Base-by-base conservation (phyloP, 2,113 vertebrate species). In the Spheniscus mendiculus region DNA sequence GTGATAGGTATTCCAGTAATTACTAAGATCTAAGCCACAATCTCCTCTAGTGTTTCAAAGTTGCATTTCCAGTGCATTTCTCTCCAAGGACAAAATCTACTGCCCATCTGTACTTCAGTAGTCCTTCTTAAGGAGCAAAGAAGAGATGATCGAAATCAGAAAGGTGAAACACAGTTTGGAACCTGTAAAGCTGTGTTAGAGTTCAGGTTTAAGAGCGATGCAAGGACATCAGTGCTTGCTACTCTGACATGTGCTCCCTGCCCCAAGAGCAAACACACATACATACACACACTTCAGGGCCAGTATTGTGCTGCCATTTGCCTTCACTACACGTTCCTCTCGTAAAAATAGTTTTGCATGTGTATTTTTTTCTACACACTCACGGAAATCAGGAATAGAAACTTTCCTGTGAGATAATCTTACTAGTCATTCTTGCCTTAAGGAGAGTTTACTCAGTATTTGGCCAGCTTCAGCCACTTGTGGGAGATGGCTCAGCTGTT, bases 201-300 rank as follows among this genome's bases (percentile, higher is more conserved):
- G n/a, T 12, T 74, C 21, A 32, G 36, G 30, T 63, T 30, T 21
- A 30, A 49, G 20, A 67, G 61, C 3, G 0, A 19, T 4, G 2
- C 34, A 20, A 52, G 3, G 0, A 34, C 42, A 34, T 26, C 40
- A 10, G 30, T 6, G 11, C 34, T 53, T 27, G 15, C 50, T 78
- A 4, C 58, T 80, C 22, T 53, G 47, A 29, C 0, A 0, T 0
- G 3, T 9, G 42, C 32, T 40, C 49, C 30, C 29, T 50, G 36
- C 42, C 44, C 40, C 66, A 61, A 11, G 15, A 62, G 18, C 56
- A 76, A 1, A 23, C 18, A 42, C 50, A 34, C 14, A 15, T 2
- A 36, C 21, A 18, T 3, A 40, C 6, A 47, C 15, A 45, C 4
- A 6, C 32, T 25, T 65, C 36, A 52, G 15, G 7, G 12, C 6